Conservation (phyloP, 2,113 vertebrate genomes). For the Sander vitreus region DNA sequence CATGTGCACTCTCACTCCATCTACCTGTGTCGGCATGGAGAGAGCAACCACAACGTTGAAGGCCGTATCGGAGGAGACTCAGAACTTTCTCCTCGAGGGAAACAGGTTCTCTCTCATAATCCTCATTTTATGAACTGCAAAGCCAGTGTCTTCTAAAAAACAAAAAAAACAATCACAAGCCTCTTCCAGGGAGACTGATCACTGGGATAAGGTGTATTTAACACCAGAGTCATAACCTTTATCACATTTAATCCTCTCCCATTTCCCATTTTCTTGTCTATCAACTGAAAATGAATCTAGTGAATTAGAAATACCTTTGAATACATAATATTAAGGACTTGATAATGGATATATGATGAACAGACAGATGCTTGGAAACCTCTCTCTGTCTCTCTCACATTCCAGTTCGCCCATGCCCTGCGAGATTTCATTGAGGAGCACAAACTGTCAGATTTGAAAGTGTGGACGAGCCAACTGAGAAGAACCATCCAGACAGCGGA, state of each 20-base stretch:
- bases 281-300: background rate
- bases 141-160: background rate
- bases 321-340: background rate
- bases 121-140: conserved; percentile 3
- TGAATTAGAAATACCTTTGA: background rate
- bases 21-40: conserved; percentile 96
- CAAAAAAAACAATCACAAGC: background rate
- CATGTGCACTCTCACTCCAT: conserved; percentile 96
- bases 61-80: conserved; percentile 95
- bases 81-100: conserved; percentile 89
- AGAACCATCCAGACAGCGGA: conserved; percentile 97
- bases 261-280: conserved; percentile 3
- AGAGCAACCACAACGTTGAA: conserved; percentile 91
- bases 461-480: conserved; percentile 97
- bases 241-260: conserved; percentile 1
- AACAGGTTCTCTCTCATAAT: conserved; percentile 84
- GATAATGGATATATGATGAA: background rate
- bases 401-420: conserved; percentile 89
- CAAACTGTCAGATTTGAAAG: conserved; percentile 92
- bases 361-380: background rate
- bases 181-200: background rate
- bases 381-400: conserved; percentile 9
- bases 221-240: conserved; percentile 17
- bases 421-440: conserved; percentile 91
- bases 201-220: conserved; percentile 8